These are phyloP conservation scores for Helarctos malayanus DNA, from an alignment of 2,797 vertebrate species.

Conservation along the genomic window DNA sequence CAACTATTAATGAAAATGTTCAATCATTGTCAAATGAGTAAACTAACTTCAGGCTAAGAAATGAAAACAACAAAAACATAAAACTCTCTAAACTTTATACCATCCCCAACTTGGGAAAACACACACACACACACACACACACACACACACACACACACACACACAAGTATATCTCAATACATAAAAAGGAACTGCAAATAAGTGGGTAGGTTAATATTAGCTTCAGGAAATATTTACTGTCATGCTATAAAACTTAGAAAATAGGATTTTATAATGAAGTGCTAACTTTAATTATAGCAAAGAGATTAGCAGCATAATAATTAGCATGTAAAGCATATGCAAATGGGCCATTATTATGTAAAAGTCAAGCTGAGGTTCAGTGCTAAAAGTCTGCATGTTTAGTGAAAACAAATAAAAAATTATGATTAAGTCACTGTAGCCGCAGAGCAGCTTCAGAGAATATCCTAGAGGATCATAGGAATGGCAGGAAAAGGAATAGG, in stretches of 20 bases:
- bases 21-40: neutral
- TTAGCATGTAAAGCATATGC: conserved; percentile 66
- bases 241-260: conserved; percentile 64
- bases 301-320: conserved; percentile 38
- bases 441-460: neutral
- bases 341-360: conserved; percentile 65
- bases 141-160: neutral
- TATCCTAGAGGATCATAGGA: neutral
- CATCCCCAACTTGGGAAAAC: neutral
- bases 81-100: conserved; percentile 18
- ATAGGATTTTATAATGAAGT: conserved; percentile 56
- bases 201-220: conserved; percentile 20
- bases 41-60: neutral
- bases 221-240: conserved; percentile 57
- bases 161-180: neutral
- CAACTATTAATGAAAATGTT: neutral
- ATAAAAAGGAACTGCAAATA: conserved; percentile 45
- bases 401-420: conserved; percentile 67
- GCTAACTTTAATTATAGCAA: conserved; percentile 70
- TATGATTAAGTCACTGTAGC: conserved; percentile 40
- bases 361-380: conserved; percentile 57
- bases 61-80: neutral
- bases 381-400: conserved; percentile 41
- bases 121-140: neutral
- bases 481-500: neutral